Base-by-base conservation (phyloP, 2,113 vertebrate species). In the Gallinago jamesoni region DNA sequence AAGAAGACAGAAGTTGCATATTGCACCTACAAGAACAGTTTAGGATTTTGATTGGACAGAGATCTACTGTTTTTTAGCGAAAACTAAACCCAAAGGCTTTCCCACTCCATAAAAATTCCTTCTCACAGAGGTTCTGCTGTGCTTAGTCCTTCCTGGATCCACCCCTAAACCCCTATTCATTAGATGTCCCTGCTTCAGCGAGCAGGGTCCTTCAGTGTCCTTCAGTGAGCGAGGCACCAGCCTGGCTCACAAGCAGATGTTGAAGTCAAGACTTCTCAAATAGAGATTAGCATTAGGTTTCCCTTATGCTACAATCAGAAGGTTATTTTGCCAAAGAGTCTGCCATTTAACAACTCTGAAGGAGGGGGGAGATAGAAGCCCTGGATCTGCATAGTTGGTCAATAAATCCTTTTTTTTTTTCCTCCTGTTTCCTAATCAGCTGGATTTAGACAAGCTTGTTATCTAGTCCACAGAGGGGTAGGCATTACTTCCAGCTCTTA, bases 381-480 rank as follows among this genome's bases (percentile, higher is more conserved):
- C 43, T 75, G 17, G 12, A 25, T 67, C 14, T 14, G 25, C 16
- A 6, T 8, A 87, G 11, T 3, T 47, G 30, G 35, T 48, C 27
- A 39, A 63, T n/a, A 75, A 2, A 60, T 11, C 22, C 2, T 68
- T 72, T 80, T 68, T 48, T 37, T 14, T 19, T 2, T 30, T 6
- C 16, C 6, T 8, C 5, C 35, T 1, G 3, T 52, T 67, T 82
- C 59, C 64, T 81, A 27, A 87, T 64, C 77, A 84, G 24, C 6
- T 92, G 57, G 60, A 81, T 94, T 95, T 92, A 87, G 60, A 87
- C 23, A 89, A 87, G 52, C 47, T 75, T 92, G 73, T 92, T 90
- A 93, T 70, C 89, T 77, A 70, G 47, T 30, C 74, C 43, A 76
- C 53, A 72, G 53, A 79, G 35, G 37, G 23, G 30, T 13, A 78